Evolutionary conservation across 2,113 vertebrate genomes (phyloP), one percentile per base, ranked within the genome.

Genomic region (Ictidomys tridecemlineatus): DNA sequence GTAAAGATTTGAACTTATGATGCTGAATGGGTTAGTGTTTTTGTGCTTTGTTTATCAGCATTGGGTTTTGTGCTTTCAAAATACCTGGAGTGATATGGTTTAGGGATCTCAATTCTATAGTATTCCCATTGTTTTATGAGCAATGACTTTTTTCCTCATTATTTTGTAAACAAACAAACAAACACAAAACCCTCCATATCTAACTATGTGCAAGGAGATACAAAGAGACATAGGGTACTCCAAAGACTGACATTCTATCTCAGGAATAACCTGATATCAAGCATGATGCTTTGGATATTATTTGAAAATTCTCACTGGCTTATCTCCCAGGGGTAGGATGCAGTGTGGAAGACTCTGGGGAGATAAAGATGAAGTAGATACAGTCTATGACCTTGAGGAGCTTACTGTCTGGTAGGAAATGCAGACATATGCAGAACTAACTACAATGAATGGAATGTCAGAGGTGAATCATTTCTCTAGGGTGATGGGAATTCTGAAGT

Each of bases 201-300:
- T 93, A 74, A 48, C 37, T 37, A 13, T 63, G 58, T 97, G 26
- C 17, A 89, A 94, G 65, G 89, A 96, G 85, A 69, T n/a, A 92
- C 16, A 51, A 39, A 28, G 45, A 95, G 53, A 78, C 9, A 30
- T 4, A 77, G 78, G 53, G 67, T 28, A 86, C 42, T 89, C 45
- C 39, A 61, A 95, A 91, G 67, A 73, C 86, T 91, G 83, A 17
- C 93, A 85, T 91, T 96, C 48, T 86, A 42, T 94, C 61, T 91
- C 72, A 90, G 63, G 39, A n/a, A 56, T 24, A 94, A 76, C 63
- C 1, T 56, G 80, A 96, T 17, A 96, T n/a, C 10, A 78, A 82
- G 16, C 48, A 85, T 13, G 85, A 73, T 79, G 37, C 73, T 80
- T 88, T 56, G 42, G 65, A 53, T 84, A 70, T 89, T 91, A 69